These are phyloP conservation scores for Thereuonema tuberculata DNA, from an alignment of 1,140 invertebrate species.

Conservation along the genomic window DNA sequence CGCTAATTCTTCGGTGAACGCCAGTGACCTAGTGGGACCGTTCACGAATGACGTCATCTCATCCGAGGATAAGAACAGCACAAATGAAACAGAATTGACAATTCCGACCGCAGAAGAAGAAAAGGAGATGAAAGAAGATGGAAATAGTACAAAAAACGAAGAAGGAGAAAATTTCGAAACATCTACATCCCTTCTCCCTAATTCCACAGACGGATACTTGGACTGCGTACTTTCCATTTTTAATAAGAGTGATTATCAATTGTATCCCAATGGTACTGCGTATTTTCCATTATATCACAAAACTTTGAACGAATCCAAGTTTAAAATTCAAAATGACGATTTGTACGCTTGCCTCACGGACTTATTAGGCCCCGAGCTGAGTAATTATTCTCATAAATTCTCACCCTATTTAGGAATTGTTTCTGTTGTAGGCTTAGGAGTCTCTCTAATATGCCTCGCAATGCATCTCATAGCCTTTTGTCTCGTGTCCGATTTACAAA, in stretches of 20 bases:
- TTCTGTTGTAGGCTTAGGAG: constrained; percentile 32
- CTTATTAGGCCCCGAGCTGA: constrained; percentile 43
- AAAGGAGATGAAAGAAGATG: not conserved
- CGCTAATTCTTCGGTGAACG: not conserved
- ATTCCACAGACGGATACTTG: not conserved
- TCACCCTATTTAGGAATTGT: constrained; percentile 33
- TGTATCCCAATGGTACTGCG: not conserved
- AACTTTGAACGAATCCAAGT: not conserved
- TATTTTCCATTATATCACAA: not conserved
- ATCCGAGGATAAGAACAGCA: not conserved
- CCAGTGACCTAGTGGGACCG: not conserved
- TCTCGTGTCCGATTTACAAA: constrained; percentile 35
- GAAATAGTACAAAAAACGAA: not conserved
- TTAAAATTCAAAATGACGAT: too few species aligned
- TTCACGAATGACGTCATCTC: not conserved
- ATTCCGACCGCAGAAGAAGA: not conserved
- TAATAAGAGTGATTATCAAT: not conserved
- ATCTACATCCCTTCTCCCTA: too few species aligned
- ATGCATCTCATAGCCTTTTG: constrained; percentile 35
- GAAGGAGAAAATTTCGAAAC: too few species aligned
- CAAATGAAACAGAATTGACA: too few species aligned
- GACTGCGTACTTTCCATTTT: too few species aligned
- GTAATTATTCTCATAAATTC: constrained; percentile 36
- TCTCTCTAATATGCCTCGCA: constrained; percentile 36
- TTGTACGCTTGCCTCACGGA: constrained; percentile 17